Evolutionary conservation across 2,888 invertebrate species (phyloP), one percentile per base, ranked within the genome.

Genomic region (Saturnia pavonia): DNA sequence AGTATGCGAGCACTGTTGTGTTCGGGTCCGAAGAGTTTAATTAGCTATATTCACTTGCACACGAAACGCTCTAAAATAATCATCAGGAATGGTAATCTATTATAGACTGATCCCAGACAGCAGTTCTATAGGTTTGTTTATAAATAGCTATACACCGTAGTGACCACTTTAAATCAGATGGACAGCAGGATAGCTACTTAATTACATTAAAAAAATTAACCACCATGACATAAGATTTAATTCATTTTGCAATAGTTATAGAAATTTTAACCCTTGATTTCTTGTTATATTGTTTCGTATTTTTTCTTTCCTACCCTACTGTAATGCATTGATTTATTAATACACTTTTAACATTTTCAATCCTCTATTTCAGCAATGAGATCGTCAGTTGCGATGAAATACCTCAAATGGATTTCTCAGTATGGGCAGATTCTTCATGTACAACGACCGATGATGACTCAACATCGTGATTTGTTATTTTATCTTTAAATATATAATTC

Each of bases 361-460:
- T 16, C n/a, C 57, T 65, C 8, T 66, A 19, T 72, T 72, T 19
- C 67, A 72, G 72, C 60, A 72, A 72, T 65, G 66, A 34, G 34
- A 14, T 72, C 7, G 51, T 63, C 16, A 42, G 54, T 34, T 72
- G 72, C 40, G 27, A n/a, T 34, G 68, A 71, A 3, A 73, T 73
- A 1, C 63, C 51, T 7, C 51, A n/a, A 27, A 71, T 73, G 0
- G 72, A 73, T 57, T 73, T 54, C 69, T 63, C 69, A 0, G 40
- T 22, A 9, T 72, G 72, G 72, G 25, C 45, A 7, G 69, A 70
- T 40, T n/a, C 25, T 1, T n/a, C 57, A 9, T 72, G 34, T 14
- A n/a, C 12, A 60, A 34, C 40, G 12, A 69, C 1, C 40, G 42
- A 57, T 22, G n/a, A 51, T 51, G n/a, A 22, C 1, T 8, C 43